Base-by-base conservation (phyloP, 2,113 vertebrate species). In the Cricetomys ansorgei region DNA sequence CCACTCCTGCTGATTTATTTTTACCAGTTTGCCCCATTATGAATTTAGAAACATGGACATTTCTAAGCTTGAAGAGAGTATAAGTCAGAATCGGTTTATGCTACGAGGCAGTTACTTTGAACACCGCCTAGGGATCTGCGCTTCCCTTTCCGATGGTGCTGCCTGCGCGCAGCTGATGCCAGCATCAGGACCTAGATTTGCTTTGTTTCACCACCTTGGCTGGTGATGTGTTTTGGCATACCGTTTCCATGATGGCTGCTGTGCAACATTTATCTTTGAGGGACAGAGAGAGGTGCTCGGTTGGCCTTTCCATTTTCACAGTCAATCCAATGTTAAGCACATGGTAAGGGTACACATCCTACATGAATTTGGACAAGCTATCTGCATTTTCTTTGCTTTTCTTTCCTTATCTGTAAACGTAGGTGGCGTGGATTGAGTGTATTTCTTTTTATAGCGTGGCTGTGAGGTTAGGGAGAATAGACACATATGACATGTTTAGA, bases 41-140 rank as follows among this genome's bases (percentile, higher is more conserved):
- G 76, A 55, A 95, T 79, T 19, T 40, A 96, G 92, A 53, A 27
- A 95, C 92, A 87, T 93, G 37, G 96, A 85, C 53, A n/a, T 19
- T 21, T 45, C 4, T 19, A 57, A 48, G 15, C 50, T 83, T 57
- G 81, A 76, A 1, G 37, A 59, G 77, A 72, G 48, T 43, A 43
- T 55, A 83, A 91, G 48, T 34, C 3, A 25, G 72, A 86, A 73
- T 86, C 21, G 75, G 15, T 85, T 89, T 29, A 67, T 48, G 2
- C 43, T 48, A 48, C 3, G 57, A 64, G 5, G 15, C 3, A 5
- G 75, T 83, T 45, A 45, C 55, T 88, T 75, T n/a, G 67, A 70
- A 2, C n/a, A n/a, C 5, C 6, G 17, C 23, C 57, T 77, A 29
- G 8, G 83, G 16, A 95, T 77, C 50, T 40, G 1, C 4, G 64